These are phyloP conservation scores for Bradypus variegatus DNA, from an alignment of 2,797 vertebrate genomes.

Conservation along the genomic window DNA sequence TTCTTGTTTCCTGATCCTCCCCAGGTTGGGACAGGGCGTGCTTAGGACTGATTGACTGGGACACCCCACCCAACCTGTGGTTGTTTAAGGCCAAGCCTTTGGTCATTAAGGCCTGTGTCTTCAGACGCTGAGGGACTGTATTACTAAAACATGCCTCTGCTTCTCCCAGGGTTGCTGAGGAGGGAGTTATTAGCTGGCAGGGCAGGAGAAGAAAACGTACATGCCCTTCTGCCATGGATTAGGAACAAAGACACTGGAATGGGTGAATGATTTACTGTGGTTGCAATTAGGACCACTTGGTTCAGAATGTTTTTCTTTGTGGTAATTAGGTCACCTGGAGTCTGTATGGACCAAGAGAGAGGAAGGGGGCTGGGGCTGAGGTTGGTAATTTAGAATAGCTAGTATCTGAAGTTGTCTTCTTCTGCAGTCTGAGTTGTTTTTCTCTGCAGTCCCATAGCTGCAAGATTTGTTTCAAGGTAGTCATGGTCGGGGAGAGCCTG, in stretches of 20 bases:
- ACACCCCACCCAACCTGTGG: not conserved
- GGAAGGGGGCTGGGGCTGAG: no score
- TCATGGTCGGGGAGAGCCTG: no score
- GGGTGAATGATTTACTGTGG: no score
- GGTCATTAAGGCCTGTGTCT: not conserved
- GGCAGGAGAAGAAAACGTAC: not conserved
- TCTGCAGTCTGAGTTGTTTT: no score
- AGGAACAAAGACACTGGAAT: not conserved
- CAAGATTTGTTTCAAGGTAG: no score
- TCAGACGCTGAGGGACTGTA: not conserved
- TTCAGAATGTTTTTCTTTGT: no score
- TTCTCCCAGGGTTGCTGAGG: not conserved
- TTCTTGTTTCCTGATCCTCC: conserved; percentile 30
- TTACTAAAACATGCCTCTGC: not conserved
- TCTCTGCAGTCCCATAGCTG: no score
- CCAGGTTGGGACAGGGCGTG: not conserved
- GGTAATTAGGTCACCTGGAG: no score
- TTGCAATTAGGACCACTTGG: no score
- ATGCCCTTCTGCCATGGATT: not conserved
- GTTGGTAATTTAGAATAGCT: no score
- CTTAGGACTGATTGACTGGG: not conserved
- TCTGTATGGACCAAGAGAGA: no score
- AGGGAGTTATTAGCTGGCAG: not conserved
- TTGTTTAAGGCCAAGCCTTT: conserved; percentile 6
- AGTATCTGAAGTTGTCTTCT: no score